These are phyloP conservation scores for Schizotus pectinicornis DNA, from an alignment of 2,888 invertebrate genomes.

Conservation along the genomic window DNA sequence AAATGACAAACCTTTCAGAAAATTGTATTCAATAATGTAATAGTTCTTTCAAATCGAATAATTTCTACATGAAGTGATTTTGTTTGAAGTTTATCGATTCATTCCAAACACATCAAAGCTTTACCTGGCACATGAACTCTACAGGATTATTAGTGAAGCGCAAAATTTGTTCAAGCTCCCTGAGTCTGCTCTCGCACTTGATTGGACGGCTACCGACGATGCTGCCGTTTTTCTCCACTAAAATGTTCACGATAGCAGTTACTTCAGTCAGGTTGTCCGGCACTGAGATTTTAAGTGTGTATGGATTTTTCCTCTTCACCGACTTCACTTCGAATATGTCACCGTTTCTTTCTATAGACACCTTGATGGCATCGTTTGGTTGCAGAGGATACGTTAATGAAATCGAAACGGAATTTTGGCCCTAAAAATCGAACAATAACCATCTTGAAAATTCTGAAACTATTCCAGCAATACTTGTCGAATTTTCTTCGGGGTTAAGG, in stretches of 20 bases:
- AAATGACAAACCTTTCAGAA: conserved; percentile 36
- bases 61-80: too few relatives aligned
- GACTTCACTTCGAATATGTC: conserved; percentile 73
- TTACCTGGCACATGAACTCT: conserved; percentile 88
- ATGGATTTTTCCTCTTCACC: conserved; percentile 82
- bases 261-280: conserved; percentile 84
- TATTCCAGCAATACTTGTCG: conserved; percentile 64
- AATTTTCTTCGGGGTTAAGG: conserved; percentile 77
- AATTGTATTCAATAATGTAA: neutral
- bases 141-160: conserved; percentile 80
- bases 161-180: conserved; percentile 82
- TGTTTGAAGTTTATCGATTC: too few relatives aligned
- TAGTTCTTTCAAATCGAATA: neutral
- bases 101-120: conserved; percentile 20
- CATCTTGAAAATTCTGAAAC: conserved; percentile 43
- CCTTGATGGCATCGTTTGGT: conserved; percentile 77
- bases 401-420: conserved; percentile 82
- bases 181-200: conserved; percentile 84
- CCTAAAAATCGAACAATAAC: conserved; percentile 59
- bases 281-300: conserved; percentile 82
- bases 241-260: conserved; percentile 81
- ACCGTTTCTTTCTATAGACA: conserved; percentile 81
- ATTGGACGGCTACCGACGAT: conserved; percentile 82
- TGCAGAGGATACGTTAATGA: conserved; percentile 79
- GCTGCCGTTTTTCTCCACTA: conserved; percentile 81